Evolutionary conservation across 2,888 invertebrate genomes (phyloP).

Genomic region (Drosophila pseudotakahashii): DNA sequence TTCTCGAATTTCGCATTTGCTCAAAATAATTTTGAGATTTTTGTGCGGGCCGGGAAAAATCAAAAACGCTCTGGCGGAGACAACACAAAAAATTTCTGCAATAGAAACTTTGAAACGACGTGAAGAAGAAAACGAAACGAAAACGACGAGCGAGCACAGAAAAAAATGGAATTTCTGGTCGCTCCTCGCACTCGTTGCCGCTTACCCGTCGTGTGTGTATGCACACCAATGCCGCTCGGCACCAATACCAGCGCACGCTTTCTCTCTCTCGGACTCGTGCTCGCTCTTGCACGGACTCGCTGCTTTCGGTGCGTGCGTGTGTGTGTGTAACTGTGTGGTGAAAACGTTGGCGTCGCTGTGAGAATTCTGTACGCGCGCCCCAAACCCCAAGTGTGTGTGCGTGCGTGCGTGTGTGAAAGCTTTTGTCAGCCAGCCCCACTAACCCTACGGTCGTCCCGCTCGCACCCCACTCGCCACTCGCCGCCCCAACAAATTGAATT

Average conservation of each 20-base stretch:
- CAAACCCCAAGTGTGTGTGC: constrained; percentile 18
- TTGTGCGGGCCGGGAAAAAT: constrained; percentile 63
- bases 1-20: constrained; percentile 75
- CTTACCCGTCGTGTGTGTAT: constrained; percentile 61
- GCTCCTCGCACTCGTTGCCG: constrained; percentile 81
- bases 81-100: constrained; percentile 80
- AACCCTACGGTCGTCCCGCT: constrained; percentile 17
- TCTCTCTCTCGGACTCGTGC: constrained; percentile 54
- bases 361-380: constrained; percentile 62
- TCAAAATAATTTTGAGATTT: constrained; percentile 65
- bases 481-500: constrained; percentile 37
- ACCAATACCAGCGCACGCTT: constrained; percentile 38
- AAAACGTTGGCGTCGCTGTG: constrained; percentile 52
- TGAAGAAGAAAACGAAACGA: constrained; percentile 81
- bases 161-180: constrained; percentile 77
- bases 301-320: constrained; percentile 30
- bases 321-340: constrained; percentile 55
- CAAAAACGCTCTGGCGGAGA: constrained; percentile 54
- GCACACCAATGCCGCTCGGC: constrained; percentile 55
- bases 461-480: constrained; percentile 30
- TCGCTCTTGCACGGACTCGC: constrained; percentile 47
- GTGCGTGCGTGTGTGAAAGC: constrained; percentile 41
- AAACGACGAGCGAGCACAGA: constrained; percentile 68
- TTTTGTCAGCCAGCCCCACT: constrained; percentile 38
- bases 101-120: constrained; percentile 83